Evolutionary conservation across 92 coral and sea anemone genomes (phyloP), one percentile per base, ranked within the genome.

Genomic region (Porites cylindrica): DNA sequence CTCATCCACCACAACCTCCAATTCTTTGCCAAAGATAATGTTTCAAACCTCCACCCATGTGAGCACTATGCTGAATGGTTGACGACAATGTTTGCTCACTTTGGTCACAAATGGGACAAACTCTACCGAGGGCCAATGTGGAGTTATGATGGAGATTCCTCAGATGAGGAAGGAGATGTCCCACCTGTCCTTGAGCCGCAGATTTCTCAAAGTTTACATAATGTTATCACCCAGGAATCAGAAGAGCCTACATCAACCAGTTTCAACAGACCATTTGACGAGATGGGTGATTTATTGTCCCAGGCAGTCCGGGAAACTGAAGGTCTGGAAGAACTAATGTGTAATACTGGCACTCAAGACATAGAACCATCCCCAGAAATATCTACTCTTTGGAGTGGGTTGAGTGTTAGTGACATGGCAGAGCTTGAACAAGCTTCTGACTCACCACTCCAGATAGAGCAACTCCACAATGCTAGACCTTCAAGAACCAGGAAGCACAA

Each of bases 301-400:
- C 29, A 66, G 70, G 70, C 70, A 17, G 70, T 66, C 11, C 7
- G 8, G 7, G 29, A n/a, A 66, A 66, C 70, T 26, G 23, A 21
- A 66, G 71, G 71, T 66, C 29, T 66, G 10, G 29, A 8, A 8
- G 29, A 66, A 32, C 10, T 66, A 24, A 66, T 66, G 71, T n/a
- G 8, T 64, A 75, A 61, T 71, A 71, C 71, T 56, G 87, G 73
- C 65, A 66, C 73, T 53, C 87, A 80, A 66, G 71, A 66, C 23
- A 24, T 10, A 17, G 26, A 26, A 66, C 8, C 78, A n/a, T n/a
- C 78, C 78, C 72, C 62, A 76, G 79, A 83, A 78, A 62, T 70
- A 70, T 67, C 78, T 79, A 79, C 90, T 47, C 80, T 82, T 79
- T 77, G 77, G 85, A 86, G 75, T n/a, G 26, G 71, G 12, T 66